Conservation (phyloP, 1,140 invertebrate species). For the Babylonia areolata region DNA sequence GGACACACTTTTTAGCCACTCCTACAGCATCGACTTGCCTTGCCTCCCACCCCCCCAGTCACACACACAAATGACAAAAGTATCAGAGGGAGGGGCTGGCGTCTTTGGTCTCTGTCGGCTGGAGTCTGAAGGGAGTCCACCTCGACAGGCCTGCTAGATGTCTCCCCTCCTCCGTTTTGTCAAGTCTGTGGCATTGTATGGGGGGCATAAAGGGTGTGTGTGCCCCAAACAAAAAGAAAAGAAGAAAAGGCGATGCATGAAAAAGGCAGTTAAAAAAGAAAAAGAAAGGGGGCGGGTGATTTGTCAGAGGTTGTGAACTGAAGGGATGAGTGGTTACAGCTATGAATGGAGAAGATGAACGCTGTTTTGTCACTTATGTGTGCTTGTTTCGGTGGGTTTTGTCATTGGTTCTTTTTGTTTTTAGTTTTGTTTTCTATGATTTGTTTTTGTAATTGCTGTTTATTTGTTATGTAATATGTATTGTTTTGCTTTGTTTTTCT, state of each 20-base stretch:
- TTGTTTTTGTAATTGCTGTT: conserved; percentile 78
- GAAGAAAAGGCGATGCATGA: not conserved
- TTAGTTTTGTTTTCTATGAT: conserved; percentile 55
- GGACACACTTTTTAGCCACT: not conserved
- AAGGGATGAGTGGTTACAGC: conserved; percentile 8
- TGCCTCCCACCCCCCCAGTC: not conserved
- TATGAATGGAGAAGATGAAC: too few species aligned
- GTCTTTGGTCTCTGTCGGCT: not conserved
- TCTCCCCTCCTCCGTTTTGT: not conserved
- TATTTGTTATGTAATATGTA: conserved; percentile 58
- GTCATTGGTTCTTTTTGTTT: not conserved
- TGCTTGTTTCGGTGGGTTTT: too few species aligned
- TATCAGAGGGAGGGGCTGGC: not conserved
- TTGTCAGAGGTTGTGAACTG: not conserved
- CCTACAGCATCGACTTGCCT: not conserved
- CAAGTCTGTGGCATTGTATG: too few species aligned
- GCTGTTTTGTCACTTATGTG: too few species aligned
- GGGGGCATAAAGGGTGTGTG: too few species aligned
- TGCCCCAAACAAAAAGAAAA: not conserved
- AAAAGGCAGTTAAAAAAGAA: not conserved
- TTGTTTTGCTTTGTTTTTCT: conserved; percentile 73
- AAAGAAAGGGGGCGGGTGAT: not conserved
- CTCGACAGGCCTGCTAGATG: not conserved
- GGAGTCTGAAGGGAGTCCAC: conserved; percentile 18
- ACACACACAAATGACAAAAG: not conserved